phyloP scores from a whole-genome alignment of 1,140 invertebrate species.

The Diprion similis region DNA sequence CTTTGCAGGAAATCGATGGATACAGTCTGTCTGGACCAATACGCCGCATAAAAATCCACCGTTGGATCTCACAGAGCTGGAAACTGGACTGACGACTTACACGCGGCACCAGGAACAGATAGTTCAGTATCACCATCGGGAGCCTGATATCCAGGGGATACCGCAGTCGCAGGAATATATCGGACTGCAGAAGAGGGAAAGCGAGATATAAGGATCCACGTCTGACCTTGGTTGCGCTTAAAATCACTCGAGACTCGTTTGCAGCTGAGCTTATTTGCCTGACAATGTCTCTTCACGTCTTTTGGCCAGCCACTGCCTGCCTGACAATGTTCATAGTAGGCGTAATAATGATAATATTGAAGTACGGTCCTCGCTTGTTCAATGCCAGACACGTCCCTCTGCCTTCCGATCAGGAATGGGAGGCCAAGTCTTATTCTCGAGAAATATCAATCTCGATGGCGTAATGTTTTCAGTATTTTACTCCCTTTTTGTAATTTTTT shows the following conservation, averaged over 20 bases:
- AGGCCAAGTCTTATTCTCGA: constrained; percentile 68
- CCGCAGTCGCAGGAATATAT: constrained; percentile 67
- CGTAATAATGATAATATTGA: constrained; percentile 77
- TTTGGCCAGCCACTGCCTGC: constrained; percentile 76
- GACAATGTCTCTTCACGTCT: constrained; percentile 72
- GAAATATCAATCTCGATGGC: constrained; percentile 62
- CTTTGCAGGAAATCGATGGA: constrained; percentile 78
- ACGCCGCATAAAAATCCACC: constrained; percentile 85
- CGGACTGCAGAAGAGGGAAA: constrained; percentile 81
- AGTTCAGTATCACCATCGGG: constrained; percentile 47
- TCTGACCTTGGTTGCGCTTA: neutral
- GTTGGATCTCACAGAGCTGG: constrained; percentile 78
- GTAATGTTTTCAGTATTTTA: neutral
- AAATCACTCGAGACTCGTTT: too few species aligned
- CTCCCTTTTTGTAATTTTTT: neutral
- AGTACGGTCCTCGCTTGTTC: constrained; percentile 70
- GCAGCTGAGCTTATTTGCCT: neutral
- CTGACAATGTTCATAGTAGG: constrained; percentile 75
- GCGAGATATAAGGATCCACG: constrained; percentile 71
- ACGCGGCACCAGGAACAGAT: constrained; percentile 42
- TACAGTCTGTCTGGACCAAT: constrained; percentile 81
- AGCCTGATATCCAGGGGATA: constrained; percentile 28
- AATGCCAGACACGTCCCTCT: constrained; percentile 71
- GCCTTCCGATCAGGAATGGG: constrained; percentile 66
- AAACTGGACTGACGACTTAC: constrained; percentile 52